Percentiles rank a stretch among this genome's conserved stretches.
phyloP scores from a whole-genome alignment of 2,797 vertebrate genomes.

The Sphaeramia orbicularis region DNA sequence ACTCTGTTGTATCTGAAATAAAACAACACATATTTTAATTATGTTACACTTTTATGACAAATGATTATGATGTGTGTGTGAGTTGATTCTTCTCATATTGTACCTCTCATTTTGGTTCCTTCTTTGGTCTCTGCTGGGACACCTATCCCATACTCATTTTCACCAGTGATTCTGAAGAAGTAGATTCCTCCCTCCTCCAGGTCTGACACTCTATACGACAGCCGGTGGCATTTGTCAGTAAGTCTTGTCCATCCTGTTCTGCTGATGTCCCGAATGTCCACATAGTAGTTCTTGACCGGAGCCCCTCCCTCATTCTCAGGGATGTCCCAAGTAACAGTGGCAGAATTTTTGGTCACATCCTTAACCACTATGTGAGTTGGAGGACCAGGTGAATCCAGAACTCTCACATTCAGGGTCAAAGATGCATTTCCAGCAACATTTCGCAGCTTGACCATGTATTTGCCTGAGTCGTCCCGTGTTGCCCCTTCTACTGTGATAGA shows the following conservation, averaged over 20 bases:
- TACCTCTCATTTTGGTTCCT: constrained; percentile 97
- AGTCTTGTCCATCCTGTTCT: constrained; percentile 95
- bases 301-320: constrained; percentile 98
- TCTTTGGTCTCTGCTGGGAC: constrained; percentile 92
- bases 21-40: constrained; percentile 8
- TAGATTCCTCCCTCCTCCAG: constrained; percentile 95
- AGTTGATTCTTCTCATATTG: constrained; percentile 10
- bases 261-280: constrained; percentile 96
- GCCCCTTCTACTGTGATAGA: constrained; percentile 93
- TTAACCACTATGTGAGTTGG: constrained; percentile 88
- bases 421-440: constrained; percentile 90
- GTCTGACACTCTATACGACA: constrained; percentile 91
- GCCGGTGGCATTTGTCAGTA: constrained; percentile 91
- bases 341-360: constrained; percentile 93
- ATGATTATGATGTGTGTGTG: not conserved
- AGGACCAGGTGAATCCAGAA: constrained; percentile 96
- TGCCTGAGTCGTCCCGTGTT: constrained; percentile 95
- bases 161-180: constrained; percentile 95
- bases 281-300: constrained; percentile 92
- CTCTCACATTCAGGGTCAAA: constrained; percentile 92
- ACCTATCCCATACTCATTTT: constrained; percentile 95
- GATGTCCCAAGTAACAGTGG: constrained; percentile 93
- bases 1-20: constrained; percentile 72
- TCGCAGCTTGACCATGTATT: constrained; percentile 94
- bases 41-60: not conserved